Base-by-base conservation (phyloP, 2,113 vertebrate genomes). In the Larimichthys crocea region DNA sequence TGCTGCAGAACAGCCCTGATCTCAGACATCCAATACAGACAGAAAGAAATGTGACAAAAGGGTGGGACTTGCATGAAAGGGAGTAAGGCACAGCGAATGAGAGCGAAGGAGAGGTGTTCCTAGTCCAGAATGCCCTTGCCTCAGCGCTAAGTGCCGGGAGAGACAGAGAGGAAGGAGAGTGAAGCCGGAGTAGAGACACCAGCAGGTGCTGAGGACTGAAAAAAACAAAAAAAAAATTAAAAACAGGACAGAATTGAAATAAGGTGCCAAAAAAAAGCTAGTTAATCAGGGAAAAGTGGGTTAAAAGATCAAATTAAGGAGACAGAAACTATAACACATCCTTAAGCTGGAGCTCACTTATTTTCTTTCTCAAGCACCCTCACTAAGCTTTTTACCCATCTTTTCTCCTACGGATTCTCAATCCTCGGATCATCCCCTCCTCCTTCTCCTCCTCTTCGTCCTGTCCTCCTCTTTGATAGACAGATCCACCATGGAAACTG, bases 401-500 rank as follows among this genome's bases (percentile, higher is more conserved):
- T 42, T 42, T 26, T 81, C 80, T 77, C 17, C 0, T 55, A 70
- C 72, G 87, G 84, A 90, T 80, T 89, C 52, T 59, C 61, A 48
- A 63, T 71, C 62, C 55, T 49, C 4, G 40, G 80, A 80, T 84
- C 76, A 24, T 73, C 48, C 15, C 42, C 10, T 42, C 17, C 35
- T 52, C 42, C 53, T 65, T 55, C 31, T 71, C 53, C 12, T 80
- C 24, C 11, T 76, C 55, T 76, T 89, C 50, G 1, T 76, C 49
- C 76, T 76, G n/a, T 72, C 69, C 55, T 57, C 76, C 76, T 84
- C 61, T 65, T 80, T 79, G 85, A 83, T 40, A 84, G 69, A 75
- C 76, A 80, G 77, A 64, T 71, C 60, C 89, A 89, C 86, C 78
- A 98, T 98, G 97, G 97, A 98, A 87, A 96, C 93, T 1, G 94